Conservation (phyloP, 2,797 vertebrate genomes). For the Neosilurus mollespiculum region DNA sequence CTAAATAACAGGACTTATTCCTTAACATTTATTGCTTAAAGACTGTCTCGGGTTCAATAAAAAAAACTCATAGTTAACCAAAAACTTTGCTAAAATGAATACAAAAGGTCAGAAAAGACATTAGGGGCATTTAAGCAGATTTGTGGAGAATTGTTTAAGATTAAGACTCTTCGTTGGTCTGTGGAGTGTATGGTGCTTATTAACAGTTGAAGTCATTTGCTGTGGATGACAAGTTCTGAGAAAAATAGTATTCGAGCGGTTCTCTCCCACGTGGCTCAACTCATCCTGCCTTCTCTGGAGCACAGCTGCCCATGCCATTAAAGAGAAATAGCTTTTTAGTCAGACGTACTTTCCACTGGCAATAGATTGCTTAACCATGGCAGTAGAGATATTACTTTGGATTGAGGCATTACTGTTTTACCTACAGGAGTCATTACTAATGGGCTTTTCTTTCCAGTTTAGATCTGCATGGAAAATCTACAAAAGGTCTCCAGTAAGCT, state of each 20-base stretch:
- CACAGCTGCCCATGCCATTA: constrained; percentile 32
- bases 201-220: constrained; percentile 34
- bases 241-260: constrained; percentile 19
- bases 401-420: constrained; percentile 23
- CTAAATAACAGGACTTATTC: constrained; percentile 26
- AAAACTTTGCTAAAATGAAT: background rate
- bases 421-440: constrained; percentile 13
- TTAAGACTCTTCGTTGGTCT: constrained; percentile 43
- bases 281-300: constrained; percentile 25
- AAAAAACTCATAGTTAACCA: constrained; percentile 20
- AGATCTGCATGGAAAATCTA: constrained; percentile 10
- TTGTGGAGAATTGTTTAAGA: constrained; percentile 39
- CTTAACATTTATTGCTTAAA: constrained; percentile 19
- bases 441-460: constrained; percentile 20
- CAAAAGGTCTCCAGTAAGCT: background rate
- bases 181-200: constrained; percentile 35
- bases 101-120: constrained; percentile 3
- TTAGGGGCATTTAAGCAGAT: constrained; percentile 17
- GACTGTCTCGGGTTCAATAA: background rate
- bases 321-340: constrained; percentile 42
- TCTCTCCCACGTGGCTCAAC: constrained; percentile 35
- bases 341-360: constrained; percentile 32
- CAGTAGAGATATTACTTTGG: constrained; percentile 21
- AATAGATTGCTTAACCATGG: constrained; percentile 32
- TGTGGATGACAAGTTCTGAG: constrained; percentile 18